A percentile compares a stretch with the other conserved stretches of the same genome.
Evolutionary conservation across 2,113 vertebrate species (phyloP).

Genomic region (Ondatra zibethicus): DNA sequence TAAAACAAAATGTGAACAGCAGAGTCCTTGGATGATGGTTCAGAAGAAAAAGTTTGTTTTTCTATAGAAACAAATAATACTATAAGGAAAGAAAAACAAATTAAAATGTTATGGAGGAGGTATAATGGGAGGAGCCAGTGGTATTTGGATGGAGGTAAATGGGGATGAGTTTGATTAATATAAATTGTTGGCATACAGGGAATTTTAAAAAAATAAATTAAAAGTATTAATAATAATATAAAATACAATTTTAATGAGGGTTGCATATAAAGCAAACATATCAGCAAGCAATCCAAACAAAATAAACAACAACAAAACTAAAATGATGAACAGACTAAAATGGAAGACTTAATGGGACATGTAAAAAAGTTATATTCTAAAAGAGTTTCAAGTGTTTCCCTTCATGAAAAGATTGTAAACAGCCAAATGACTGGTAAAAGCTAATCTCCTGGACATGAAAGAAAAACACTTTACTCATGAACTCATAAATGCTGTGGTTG

Average conservation of each 20-base stretch:
- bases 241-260: background rate
- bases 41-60: too few relatives aligned
- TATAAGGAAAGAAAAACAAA: background rate
- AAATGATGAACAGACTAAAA: background rate
- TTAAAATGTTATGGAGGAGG: background rate
- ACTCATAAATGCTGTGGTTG: too few relatives aligned
- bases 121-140: background rate
- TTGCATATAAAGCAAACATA: background rate
- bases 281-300: background rate
- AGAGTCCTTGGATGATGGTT: background rate
- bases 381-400: constrained; percentile 10
- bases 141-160: background rate
- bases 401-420: background rate
- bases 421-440: background rate
- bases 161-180: background rate
- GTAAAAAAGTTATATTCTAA: background rate
- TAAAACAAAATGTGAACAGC: background rate
- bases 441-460: too few relatives aligned
- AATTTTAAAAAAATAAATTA: background rate
- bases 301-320: background rate
- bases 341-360: background rate
- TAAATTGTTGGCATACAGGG: background rate
- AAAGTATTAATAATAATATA: background rate
- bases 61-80: background rate
- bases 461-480: too few relatives aligned